Conservation (phyloP, 1,140 invertebrate genomes). For the Anagrus nilaparvatae region DNA sequence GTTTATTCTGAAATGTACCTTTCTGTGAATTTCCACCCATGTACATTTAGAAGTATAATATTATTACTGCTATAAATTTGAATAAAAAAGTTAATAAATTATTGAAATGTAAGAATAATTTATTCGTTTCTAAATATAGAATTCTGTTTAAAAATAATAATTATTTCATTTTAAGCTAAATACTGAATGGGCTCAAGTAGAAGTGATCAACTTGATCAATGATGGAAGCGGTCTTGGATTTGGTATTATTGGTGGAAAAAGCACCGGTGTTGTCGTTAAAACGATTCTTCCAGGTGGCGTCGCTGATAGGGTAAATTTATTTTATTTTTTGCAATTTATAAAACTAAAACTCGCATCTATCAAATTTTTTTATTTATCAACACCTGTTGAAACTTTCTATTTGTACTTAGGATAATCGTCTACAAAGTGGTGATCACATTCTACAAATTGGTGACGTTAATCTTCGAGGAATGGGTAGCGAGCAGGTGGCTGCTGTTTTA, state of each 20-base stretch:
- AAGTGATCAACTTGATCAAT: conserved; percentile 90
- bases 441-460: conserved; percentile 91
- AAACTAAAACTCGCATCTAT: no score
- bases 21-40: no score
- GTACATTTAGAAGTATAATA: no score
- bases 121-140: no score
- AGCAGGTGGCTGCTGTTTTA: conserved; percentile 92
- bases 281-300: conserved; percentile 92
- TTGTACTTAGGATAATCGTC: conserved; percentile 63
- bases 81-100: no score
- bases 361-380: no score
- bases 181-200: conserved; percentile 92
- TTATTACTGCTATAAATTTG: no score
- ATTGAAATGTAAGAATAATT: no score
- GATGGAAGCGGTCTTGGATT: conserved; percentile 94
- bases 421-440: conserved; percentile 93
- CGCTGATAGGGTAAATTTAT: conserved; percentile 72
- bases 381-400: conserved; percentile 11
- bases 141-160: no score
- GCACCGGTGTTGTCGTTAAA: conserved; percentile 94
- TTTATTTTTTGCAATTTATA: no score
- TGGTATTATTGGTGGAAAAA: conserved; percentile 93
- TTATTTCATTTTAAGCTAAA: conserved; percentile 47
- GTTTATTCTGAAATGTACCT: no score
- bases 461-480: conserved; percentile 89